A percentile compares a stretch with the other conserved stretches of the same genome.
Evolutionary conservation across 2,888 invertebrate species (phyloP).

Genomic region (Ochropacha duplaris): DNA sequence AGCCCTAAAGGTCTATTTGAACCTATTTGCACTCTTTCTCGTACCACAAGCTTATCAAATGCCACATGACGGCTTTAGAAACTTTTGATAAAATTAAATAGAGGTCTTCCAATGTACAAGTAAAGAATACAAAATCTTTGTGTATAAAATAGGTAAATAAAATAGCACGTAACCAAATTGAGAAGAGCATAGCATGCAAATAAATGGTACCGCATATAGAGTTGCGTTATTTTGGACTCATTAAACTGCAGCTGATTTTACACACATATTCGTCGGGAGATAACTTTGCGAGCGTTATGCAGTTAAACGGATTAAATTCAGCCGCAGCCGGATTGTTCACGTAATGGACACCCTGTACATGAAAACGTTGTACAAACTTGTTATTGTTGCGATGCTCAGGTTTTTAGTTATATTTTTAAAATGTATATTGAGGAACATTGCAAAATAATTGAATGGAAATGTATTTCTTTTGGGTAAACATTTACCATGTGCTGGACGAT

Average conservation of each 20-base stretch:
- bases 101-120: too few relatives aligned
- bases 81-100: too few relatives aligned
- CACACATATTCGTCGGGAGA: slow-evolving; percentile 58
- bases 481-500: too few relatives aligned
- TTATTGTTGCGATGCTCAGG: slow-evolving; percentile 31
- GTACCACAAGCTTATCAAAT: too few relatives aligned
- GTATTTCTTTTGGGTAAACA: too few relatives aligned
- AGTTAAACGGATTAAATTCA: slow-evolving; percentile 74
- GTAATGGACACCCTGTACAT: slow-evolving; percentile 63
- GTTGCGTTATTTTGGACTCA: slow-evolving; percentile 64
- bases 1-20: too few relatives aligned
- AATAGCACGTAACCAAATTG: slow-evolving; percentile 36
- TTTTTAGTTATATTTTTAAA: slow-evolving; percentile 8
- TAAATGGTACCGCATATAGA: slow-evolving; percentile 37
- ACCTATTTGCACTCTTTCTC: too few relatives aligned
- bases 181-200: slow-evolving; percentile 40
- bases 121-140: not conserved
- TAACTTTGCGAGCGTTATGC: slow-evolving; percentile 63
- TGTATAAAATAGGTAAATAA: slow-evolving; percentile 36
- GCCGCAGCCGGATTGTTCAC: slow-evolving; percentile 68
- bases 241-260: slow-evolving; percentile 64
- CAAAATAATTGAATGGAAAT: slow-evolving; percentile 13
- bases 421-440: slow-evolving; percentile 23
- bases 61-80: too few relatives aligned
- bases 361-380: slow-evolving; percentile 46